Percentiles rank a stretch among this genome's conserved stretches.
Conservation (phyloP, 2,888 invertebrate species). For the Conomelus anceps region DNA sequence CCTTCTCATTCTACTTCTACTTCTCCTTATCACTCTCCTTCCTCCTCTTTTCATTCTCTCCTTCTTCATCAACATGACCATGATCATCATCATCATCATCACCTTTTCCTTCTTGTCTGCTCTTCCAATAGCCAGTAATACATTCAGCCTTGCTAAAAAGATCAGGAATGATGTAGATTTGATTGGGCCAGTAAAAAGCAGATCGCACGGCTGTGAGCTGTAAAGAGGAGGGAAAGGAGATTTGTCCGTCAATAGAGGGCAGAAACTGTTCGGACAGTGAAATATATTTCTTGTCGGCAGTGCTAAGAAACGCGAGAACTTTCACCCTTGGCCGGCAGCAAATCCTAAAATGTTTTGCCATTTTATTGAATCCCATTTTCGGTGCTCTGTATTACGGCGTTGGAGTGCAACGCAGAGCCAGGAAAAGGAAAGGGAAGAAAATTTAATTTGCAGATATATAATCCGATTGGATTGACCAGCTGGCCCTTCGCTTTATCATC, state of each 20-base stretch:
- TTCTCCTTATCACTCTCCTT: too few relatives aligned
- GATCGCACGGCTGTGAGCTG: background rate
- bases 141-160: too few relatives aligned
- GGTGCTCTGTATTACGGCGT: background rate
- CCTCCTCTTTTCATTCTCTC: too few relatives aligned
- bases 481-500: background rate
- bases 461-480: slow-evolving; percentile 2
- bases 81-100: too few relatives aligned
- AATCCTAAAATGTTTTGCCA: background rate
- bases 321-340: background rate
- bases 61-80: too few relatives aligned
- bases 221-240: background rate
- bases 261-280: background rate
- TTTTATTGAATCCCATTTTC: background rate
- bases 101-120: too few relatives aligned
- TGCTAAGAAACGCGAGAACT: background rate
- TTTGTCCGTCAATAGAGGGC: background rate
- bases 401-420: background rate
- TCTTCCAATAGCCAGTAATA: too few relatives aligned
- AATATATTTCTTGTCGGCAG: background rate
- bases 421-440: background rate
- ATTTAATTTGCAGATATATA: slow-evolving; percentile 5
- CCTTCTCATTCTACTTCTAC: too few relatives aligned
- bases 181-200: background rate
- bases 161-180: background rate